Evolutionary conservation across 2,888 invertebrate species (phyloP).

Genomic region (Aricia artaxerxes): DNA sequence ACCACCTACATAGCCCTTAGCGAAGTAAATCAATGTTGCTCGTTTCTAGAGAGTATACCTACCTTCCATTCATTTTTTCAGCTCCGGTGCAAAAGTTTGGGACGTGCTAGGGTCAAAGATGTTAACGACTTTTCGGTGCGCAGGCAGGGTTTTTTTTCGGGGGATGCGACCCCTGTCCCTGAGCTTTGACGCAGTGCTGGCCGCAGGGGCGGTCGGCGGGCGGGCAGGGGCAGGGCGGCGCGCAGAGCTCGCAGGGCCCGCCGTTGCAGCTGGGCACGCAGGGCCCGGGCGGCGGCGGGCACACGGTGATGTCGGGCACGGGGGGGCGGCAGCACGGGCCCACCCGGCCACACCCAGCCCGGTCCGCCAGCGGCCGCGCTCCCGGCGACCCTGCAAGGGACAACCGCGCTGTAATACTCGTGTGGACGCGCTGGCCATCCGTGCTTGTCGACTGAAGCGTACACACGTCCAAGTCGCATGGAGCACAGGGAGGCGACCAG

Average conservation of each 20-base stretch:
- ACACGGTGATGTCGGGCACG: not conserved
- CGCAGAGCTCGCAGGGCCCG: constrained; percentile 7
- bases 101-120: not conserved
- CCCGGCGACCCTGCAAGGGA: constrained; percentile 64
- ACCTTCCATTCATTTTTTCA: not conserved
- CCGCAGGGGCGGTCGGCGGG: not conserved
- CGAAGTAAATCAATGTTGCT: no score
- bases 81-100: not conserved
- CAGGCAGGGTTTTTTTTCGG: not conserved
- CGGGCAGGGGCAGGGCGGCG: not conserved
- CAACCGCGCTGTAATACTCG: constrained; percentile 70
- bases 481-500: no score
- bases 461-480: not conserved
- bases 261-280: not conserved
- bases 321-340: not conserved
- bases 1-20: no score
- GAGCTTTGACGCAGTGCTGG: not conserved
- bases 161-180: not conserved
- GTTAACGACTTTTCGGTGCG: not conserved
- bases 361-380: constrained; percentile 68
- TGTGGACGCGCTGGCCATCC: constrained; percentile 34
- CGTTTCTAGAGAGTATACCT: no score
- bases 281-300: constrained; percentile 13
- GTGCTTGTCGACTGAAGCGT: not conserved
- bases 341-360: not conserved